phyloP scores from a whole-genome alignment of 2,888 invertebrate genomes.

The Esperia sulphurella region DNA sequence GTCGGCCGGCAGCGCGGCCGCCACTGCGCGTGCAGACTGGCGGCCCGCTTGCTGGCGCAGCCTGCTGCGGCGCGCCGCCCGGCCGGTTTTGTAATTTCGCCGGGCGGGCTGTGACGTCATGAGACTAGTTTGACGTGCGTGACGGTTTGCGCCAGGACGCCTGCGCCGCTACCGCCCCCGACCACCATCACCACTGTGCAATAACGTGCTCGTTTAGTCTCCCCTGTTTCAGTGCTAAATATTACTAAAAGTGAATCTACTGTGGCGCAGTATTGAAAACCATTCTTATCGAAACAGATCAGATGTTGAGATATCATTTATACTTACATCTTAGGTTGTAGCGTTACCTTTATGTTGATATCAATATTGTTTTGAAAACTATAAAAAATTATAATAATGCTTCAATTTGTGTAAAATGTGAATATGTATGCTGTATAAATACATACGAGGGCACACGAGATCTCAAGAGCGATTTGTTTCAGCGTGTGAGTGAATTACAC shows the following conservation, averaged over 20 bases:
- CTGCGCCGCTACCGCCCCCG: constrained; percentile 64
- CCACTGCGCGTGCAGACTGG: constrained; percentile 55
- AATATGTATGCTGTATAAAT: constrained; percentile 27
- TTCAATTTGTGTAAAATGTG: constrained; percentile 23
- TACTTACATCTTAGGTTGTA: neutral
- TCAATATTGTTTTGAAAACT: constrained; percentile 6
- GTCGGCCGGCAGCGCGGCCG: constrained; percentile 73
- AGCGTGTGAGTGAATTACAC: constrained; percentile 51
- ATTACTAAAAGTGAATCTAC: constrained; percentile 9
- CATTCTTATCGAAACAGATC: neutral
- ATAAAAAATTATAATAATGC: constrained; percentile 14
- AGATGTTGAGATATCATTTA: too few relatives aligned
- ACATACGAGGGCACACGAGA: constrained; percentile 19
- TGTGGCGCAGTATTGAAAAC: constrained; percentile 3
- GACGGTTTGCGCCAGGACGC: constrained; percentile 70
- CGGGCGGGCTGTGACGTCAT: constrained; percentile 75
- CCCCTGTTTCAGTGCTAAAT: constrained; percentile 8
- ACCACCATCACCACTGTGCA: constrained; percentile 66
- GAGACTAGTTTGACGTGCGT: constrained; percentile 76
- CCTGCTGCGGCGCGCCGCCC: constrained; percentile 48
- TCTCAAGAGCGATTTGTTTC: constrained; percentile 15
- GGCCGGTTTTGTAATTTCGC: constrained; percentile 76
- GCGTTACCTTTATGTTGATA: neutral
- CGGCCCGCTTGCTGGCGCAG: constrained; percentile 48
- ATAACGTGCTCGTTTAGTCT: constrained; percentile 67